phyloP scores from a whole-genome alignment of 2,888 invertebrate species.

The Flexamia atlantica region DNA sequence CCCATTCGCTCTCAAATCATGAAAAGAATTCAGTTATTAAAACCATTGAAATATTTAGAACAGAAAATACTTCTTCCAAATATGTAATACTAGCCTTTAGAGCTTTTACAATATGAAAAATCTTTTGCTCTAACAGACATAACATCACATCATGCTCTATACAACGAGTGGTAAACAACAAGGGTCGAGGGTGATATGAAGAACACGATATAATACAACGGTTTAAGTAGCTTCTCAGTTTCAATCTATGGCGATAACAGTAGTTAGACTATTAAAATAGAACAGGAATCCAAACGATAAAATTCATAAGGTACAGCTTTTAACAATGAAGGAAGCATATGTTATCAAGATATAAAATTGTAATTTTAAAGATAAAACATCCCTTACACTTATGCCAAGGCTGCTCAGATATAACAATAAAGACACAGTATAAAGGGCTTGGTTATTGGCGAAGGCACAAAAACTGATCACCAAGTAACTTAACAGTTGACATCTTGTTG shows the following conservation, averaged over 20 bases:
- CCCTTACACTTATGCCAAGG: conserved; percentile 9
- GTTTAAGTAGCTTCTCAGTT: not conserved
- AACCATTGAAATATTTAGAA: not conserved
- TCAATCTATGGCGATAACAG: conserved; percentile 5
- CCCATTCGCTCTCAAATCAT: not conserved
- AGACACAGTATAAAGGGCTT: conserved; percentile 37
- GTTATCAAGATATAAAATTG: conserved; percentile 23
- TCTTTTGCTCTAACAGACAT: conserved; percentile 27
- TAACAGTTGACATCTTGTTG: too few species aligned
- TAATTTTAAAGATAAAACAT: conserved; percentile 3
- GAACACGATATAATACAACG: conserved; percentile 41
- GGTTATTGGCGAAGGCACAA: not conserved
- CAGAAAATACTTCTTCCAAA: not conserved
- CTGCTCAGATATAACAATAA: conserved; percentile 29
- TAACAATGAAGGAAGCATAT: not conserved
- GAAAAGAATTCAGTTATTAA: not conserved
- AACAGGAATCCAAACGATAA: conserved; percentile 26
- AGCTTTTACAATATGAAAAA: conserved; percentile 13
- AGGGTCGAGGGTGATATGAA: conserved; percentile 13
- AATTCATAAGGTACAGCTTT: conserved; percentile 1
- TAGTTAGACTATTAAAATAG: conserved; percentile 41
- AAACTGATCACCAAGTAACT: too few species aligned
- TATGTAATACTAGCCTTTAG: conserved; percentile 13
- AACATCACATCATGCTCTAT: conserved; percentile 28
- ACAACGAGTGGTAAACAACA: conserved; percentile 26